Evolutionary conservation across 2,888 invertebrate species (phyloP).

Genomic region (Rhingia rostrata): DNA sequence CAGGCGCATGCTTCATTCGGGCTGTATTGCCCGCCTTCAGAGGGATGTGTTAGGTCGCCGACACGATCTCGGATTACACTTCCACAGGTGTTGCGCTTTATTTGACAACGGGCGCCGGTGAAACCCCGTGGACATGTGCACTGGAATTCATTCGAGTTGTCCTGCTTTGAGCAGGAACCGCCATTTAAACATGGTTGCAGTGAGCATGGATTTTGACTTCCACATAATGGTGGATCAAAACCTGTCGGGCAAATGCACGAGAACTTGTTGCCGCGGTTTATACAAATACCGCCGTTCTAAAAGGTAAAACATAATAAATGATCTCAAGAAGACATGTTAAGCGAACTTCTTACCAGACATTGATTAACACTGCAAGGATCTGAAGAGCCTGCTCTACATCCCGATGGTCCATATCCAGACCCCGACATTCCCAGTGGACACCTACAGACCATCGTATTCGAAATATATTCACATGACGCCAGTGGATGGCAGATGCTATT

Average conservation of each 20-base stretch:
- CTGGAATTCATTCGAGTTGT: slow-evolving; percentile 78
- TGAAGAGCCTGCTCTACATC: slow-evolving; percentile 85
- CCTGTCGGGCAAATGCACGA: slow-evolving; percentile 80
- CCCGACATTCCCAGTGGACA: slow-evolving; percentile 93
- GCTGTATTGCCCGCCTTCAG: slow-evolving; percentile 83
- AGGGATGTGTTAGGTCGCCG: slow-evolving; percentile 88
- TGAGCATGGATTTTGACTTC: slow-evolving; percentile 86
- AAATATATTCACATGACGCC: slow-evolving; percentile 90
- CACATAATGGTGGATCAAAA: slow-evolving; percentile 85
- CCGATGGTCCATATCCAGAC: slow-evolving; percentile 90
- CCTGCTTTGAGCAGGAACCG: slow-evolving; percentile 86
- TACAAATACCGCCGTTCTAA: slow-evolving; percentile 84
- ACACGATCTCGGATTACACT: slow-evolving; percentile 82
- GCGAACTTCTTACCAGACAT: slow-evolving; percentile 82
- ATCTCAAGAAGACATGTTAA: not conserved
- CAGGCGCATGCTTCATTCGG: slow-evolving; percentile 90
- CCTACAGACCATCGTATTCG: slow-evolving; percentile 87
- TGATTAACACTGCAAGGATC: slow-evolving; percentile 84
- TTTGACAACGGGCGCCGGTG: slow-evolving; percentile 88
- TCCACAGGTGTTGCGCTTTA: slow-evolving; percentile 86
- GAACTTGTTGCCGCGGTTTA: slow-evolving; percentile 76
- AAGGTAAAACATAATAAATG: slow-evolving; percentile 77
- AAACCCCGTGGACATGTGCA: slow-evolving; percentile 88
- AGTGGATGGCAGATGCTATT: slow-evolving; percentile 89
- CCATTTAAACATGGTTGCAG: slow-evolving; percentile 92